Evolutionary conservation across 2,797 vertebrate species (phyloP), one percentile per base, ranked within the genome.

Genomic region (Dendrocincla fuliginosa): DNA sequence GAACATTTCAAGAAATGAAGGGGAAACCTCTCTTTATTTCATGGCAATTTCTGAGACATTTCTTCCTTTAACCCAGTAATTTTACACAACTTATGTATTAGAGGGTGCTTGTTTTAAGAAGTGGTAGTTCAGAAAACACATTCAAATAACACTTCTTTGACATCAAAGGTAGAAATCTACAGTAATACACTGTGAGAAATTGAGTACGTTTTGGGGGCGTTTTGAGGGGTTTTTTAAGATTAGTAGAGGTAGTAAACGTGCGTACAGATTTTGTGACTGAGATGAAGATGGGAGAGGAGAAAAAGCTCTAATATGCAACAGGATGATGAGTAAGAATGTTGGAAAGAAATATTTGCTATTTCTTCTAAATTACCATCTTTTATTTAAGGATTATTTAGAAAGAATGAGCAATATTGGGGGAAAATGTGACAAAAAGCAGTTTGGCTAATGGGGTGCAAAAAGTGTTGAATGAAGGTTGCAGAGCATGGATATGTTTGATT

Each of bases 381-480:
- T 76, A 4, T 56, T 57, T 33, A 64, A 78, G 19, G 35, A 39
- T 75, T 84, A 73, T 4, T 71, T 52, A 20, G 44, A 73, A 84
- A 89, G 32, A 61, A 82, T 30, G 22, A 56, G 4, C 2, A 1
- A 16, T 39, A 30, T 2, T 30, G 9, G 9, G 4, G 2, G 1
- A 0, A 14, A n/a, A 59, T 33, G 44, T 1, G 3, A 27, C 20
- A 52, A 35, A 37, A 89, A 85, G 28, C 33, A 42, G 30, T 49
- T 47, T 87, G 53, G 23, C 19, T 60, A 78, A 64, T 15, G 9
- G 22, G 4, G 6, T 84, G 16, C 49, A 61, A 60, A 76, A 64
- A 46, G 18, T 44, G 42, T 25, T 9, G 4, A 60, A 49, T 30
- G 23, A 81, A 55, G 3, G 17, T 20, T 83, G 10, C 41, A 59